Evolutionary conservation across 2,113 vertebrate species (phyloP).

Genomic region (Paradoxurus hermaphroditus): DNA sequence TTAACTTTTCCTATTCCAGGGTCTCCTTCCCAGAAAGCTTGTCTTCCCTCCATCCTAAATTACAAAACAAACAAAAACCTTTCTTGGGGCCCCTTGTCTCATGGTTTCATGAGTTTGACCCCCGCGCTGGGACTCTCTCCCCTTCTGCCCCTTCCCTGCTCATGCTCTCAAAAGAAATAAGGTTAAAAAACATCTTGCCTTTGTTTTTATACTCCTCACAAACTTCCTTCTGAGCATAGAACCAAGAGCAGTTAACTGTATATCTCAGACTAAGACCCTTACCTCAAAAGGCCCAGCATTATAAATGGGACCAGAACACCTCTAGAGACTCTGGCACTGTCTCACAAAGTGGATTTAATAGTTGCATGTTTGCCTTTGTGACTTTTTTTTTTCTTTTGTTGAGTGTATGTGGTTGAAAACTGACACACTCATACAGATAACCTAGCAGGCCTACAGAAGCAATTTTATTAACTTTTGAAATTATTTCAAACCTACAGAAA

Average conservation of each 20-base stretch:
- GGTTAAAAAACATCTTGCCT: neutral
- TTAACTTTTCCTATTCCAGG: neutral
- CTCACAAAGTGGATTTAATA: neutral
- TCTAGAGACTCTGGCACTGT: neutral
- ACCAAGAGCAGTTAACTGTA: neutral
- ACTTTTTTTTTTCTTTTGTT: neutral
- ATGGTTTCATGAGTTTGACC: too few relatives aligned
- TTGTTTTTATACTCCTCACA: neutral
- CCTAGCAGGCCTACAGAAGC: neutral
- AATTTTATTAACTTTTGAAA: neutral
- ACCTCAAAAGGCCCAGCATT: neutral
- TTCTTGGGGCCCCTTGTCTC: too few relatives aligned
- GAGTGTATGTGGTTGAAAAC: neutral
- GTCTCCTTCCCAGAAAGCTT: neutral
- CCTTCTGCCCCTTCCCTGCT: too few relatives aligned
- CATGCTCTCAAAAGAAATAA: too few relatives aligned
- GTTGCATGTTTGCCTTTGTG: neutral
- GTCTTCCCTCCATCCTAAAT: neutral
- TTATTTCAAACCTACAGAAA: neutral
- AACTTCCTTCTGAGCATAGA: neutral
- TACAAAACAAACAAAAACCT: too few relatives aligned
- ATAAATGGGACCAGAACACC: neutral
- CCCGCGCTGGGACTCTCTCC: too few relatives aligned
- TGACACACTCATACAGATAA: neutral
- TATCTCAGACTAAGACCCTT: neutral